Conservation (phyloP, 2,888 invertebrate genomes). For the Stenodera caucasica region DNA sequence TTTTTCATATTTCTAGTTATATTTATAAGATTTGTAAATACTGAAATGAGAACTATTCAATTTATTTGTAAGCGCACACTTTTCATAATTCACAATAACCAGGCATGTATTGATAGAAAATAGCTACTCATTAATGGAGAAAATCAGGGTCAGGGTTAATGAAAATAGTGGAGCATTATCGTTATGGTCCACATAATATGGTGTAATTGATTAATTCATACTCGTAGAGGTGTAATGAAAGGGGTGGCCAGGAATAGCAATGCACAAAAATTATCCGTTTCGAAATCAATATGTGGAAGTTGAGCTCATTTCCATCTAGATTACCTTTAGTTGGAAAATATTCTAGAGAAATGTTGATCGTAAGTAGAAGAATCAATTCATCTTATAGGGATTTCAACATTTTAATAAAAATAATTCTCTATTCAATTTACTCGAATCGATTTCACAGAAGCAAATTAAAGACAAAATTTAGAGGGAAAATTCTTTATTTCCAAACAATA, state of each 20-base stretch:
- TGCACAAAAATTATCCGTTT: neutral
- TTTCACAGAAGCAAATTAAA: neutral
- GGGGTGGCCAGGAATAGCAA: neutral
- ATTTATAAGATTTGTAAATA: no score
- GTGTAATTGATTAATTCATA: slow-evolving; percentile 7
- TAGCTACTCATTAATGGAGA: neutral
- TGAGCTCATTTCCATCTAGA: no score
- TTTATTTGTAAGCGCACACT: no score
- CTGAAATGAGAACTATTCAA: no score
- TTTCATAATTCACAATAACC: neutral
- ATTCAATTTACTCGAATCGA: neutral
- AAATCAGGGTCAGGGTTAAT: neutral
- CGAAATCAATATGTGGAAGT: neutral
- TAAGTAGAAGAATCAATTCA: no score
- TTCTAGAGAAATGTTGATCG: no score
- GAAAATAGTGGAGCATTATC: neutral
- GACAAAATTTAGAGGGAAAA: neutral
- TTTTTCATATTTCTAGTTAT: no score
- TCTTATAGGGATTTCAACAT: neutral
- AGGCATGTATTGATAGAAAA: neutral
- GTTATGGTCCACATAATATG: slow-evolving; percentile 17
- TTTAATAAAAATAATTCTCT: neutral
- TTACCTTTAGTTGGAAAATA: no score
- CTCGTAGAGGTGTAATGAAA: neutral
- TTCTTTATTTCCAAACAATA: no score